Conservation (phyloP, 2,113 vertebrate genomes). For the Harpagus bidentatus region DNA sequence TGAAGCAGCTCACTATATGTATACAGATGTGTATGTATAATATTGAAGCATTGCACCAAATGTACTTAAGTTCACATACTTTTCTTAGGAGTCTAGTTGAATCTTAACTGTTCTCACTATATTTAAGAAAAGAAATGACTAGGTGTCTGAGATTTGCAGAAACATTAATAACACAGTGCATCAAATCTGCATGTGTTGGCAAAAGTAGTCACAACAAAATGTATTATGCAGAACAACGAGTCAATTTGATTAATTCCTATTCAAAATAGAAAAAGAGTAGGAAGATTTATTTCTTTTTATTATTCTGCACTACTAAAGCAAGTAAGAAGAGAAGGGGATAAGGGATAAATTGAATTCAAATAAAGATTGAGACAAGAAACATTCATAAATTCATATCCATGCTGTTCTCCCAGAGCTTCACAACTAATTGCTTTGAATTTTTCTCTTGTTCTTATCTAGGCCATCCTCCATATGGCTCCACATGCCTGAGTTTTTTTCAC, state of each 20-base stretch:
- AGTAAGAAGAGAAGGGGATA: slow-evolving; percentile 13
- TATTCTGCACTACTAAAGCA: slow-evolving; percentile 30
- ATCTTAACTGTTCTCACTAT: not conserved
- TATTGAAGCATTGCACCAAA: not conserved
- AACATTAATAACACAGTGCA: slow-evolving; percentile 9
- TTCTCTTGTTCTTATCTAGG: not conserved
- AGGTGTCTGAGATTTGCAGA: not conserved
- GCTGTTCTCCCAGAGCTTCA: not conserved
- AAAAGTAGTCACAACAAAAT: slow-evolving; percentile 27
- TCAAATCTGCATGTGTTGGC: slow-evolving; percentile 26
- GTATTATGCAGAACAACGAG: slow-evolving; percentile 1
- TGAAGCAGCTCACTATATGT: not conserved
- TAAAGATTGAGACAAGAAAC: slow-evolving; percentile 8
- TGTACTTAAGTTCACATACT: not conserved
- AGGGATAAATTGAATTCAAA: slow-evolving; percentile 43
- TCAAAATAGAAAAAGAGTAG: slow-evolving; percentile 24
- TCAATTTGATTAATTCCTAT: slow-evolving; percentile 40
- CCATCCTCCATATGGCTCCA: not conserved
- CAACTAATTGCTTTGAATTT: slow-evolving; percentile 41
- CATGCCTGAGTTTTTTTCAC: not conserved
- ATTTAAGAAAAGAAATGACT: slow-evolving; percentile 17
- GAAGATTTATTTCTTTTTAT: slow-evolving; percentile 52
- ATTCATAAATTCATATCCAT: slow-evolving; percentile 42
- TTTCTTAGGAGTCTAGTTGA: not conserved
- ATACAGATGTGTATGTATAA: not conserved